phyloP scores from a whole-genome alignment of 2,113 vertebrate species.

The Amia ocellicauda region DNA sequence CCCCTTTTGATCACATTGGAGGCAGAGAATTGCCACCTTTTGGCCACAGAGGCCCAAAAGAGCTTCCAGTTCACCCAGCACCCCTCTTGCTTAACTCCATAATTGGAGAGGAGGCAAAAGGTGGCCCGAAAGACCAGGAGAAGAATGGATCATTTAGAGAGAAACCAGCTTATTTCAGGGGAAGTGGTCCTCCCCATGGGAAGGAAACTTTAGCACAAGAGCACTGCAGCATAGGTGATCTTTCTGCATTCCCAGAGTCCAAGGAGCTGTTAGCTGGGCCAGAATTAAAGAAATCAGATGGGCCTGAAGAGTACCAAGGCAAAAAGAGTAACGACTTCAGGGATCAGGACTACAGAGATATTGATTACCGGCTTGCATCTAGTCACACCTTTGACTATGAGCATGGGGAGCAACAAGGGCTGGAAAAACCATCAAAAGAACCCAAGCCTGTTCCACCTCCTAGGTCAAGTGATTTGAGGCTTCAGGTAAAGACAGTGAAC shows the following conservation, averaged over 20 bases:
- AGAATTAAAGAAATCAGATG: conserved; percentile 38
- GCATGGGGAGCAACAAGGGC: conserved; percentile 68
- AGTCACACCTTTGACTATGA: conserved; percentile 78
- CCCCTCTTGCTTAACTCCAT: conserved; percentile 30
- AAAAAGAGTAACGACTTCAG: conserved; percentile 71
- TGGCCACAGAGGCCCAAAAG: conserved; percentile 41
- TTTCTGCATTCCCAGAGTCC: conserved; percentile 44
- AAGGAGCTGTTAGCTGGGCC: conserved; percentile 43
- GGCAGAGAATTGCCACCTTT: conserved; percentile 37
- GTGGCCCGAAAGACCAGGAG: conserved; percentile 52
- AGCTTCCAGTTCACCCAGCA: conserved; percentile 38
- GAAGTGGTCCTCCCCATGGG: conserved; percentile 26
- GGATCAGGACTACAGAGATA: conserved; percentile 91
- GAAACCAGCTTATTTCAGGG: conserved; percentile 35
- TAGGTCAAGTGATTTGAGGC: conserved; percentile 57
- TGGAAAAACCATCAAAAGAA: conserved; percentile 67
- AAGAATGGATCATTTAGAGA: conserved; percentile 34
- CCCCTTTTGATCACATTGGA: conserved; percentile 39
- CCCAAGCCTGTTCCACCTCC: conserved; percentile 43
- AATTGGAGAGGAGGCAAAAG: conserved; percentile 46
- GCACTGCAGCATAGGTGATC: conserved; percentile 36
- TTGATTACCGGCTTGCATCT: conserved; percentile 83
- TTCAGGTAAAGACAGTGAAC: conserved; percentile 50
- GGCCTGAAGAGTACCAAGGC: conserved; percentile 71
- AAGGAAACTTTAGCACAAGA: conserved; percentile 38